A percentile compares a stretch with the other conserved stretches of the same genome.
phyloP scores from a whole-genome alignment of 2,113 vertebrate genomes.

The Salvator merianae region DNA sequence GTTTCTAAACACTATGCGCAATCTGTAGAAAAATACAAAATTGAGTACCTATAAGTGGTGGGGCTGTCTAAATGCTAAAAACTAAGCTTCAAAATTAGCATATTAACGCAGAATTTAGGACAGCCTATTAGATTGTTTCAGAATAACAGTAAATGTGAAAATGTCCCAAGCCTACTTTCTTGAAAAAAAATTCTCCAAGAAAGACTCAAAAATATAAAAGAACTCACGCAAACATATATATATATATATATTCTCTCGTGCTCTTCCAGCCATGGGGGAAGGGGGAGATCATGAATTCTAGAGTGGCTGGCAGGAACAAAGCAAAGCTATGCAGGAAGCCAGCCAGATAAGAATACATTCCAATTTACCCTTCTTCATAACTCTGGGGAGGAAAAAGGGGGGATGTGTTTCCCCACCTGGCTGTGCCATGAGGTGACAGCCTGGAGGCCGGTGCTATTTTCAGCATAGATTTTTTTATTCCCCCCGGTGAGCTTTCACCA shows the following conservation, averaged over 20 bases:
- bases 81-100: neutral
- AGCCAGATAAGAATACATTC: slow-evolving; percentile 17
- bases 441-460: slow-evolving; percentile 49
- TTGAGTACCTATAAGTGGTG: slow-evolving; percentile 1
- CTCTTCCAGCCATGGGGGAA: neutral
- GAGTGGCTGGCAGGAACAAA: slow-evolving; percentile 20
- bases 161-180: neutral
- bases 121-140: neutral
- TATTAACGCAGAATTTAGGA: neutral
- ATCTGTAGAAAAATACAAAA: rapidly evolving
- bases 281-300: rapidly evolving
- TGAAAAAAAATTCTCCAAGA: neutral
- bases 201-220: neutral
- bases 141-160: neutral
- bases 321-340: neutral
- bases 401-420: slow-evolving; percentile 50
- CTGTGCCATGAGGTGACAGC: neutral
- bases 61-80: slow-evolving; percentile 14
- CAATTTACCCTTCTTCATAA: neutral
- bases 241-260: neutral
- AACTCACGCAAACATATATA: neutral
- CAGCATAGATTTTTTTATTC: slow-evolving; percentile 50
- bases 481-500: slow-evolving; percentile 51
- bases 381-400: slow-evolving; percentile 4
- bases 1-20: slow-evolving; percentile 35